Base-by-base conservation (phyloP, 2,113 vertebrate genomes). In the Corythornis cristatus region DNA sequence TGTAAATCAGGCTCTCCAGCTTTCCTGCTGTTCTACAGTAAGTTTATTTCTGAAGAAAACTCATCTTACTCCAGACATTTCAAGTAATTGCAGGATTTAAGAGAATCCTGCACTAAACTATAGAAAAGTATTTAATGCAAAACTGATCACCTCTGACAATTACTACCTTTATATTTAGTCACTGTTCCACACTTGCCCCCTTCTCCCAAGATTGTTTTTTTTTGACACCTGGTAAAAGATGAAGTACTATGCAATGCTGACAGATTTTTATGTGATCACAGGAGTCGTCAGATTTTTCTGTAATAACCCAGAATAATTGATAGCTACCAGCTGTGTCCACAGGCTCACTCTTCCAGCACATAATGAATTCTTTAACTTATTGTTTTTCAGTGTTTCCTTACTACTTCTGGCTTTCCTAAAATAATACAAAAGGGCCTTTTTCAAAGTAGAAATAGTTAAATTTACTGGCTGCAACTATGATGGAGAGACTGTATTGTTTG, bases 311-410 rank as follows among this genome's bases (percentile, higher is more conserved):
- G 89, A 96, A 95, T 95, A 97, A 97, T 93, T 97, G 96, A 98
- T 97, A 83, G 97, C 97, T 97, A 95, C 97, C 98, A 98, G 97
- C 97, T 98, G 97, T 97, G 96, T 97, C 98, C 95, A 97, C 97
- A 97, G 85, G 42, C 86, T 61, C 91, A 31, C 91, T 95, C 91
- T 81, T 65, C 61, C 48, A 90, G 93, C 83, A 94, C 96, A 96
- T 93, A 95, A 90, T 61, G 86, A 94, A 92, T 95, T 96, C 91
- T 97, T 96, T 95, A 96, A 96, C 88, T 96, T 95, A 96, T 86
- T 96, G 96, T 97, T 97, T 97, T 97, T 96, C 95, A 95, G 28
- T 71, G 84, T 96, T 96, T 96, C 93, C 88, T 96, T 95, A 94
- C 95, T 94, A 94, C 84, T 94, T 96, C 86, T 96, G 87, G 61